These are phyloP conservation scores for Magallana nippona DNA, from an alignment of 2,888 invertebrate genomes.

Conservation along the genomic window DNA sequence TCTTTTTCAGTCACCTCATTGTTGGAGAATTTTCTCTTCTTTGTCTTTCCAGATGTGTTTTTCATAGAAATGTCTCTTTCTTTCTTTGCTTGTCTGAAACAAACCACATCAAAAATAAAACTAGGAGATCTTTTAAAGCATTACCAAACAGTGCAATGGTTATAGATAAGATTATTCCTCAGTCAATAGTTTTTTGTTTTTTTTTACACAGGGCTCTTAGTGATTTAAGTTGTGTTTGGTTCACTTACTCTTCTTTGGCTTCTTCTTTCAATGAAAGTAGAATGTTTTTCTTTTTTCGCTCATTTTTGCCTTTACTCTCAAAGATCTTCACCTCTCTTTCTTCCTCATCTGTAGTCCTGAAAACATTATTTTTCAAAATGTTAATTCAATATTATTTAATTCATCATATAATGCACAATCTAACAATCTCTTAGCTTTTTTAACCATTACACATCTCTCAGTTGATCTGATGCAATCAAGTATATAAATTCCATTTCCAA, in stretches of 20 bases:
- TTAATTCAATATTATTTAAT: not conserved
- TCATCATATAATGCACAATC: no score
- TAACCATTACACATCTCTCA: no score
- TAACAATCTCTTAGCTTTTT: no score
- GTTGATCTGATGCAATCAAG: no score
- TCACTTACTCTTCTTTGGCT: slow-evolving; percentile 17
- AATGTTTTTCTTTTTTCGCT: slow-evolving; percentile 84
- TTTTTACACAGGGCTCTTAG: no score
- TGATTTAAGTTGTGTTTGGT: not conserved
- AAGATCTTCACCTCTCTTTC: slow-evolving; percentile 89
- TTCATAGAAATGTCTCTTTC: not conserved
- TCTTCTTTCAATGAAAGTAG: slow-evolving; percentile 60
- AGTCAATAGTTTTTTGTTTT: no score
- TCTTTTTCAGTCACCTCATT: not conserved
- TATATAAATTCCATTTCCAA: no score
- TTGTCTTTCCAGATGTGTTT: slow-evolving; percentile 11
- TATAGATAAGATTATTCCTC: no score
- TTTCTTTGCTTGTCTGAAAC: not conserved
- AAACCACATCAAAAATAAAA: not conserved
- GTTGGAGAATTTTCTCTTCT: slow-evolving; percentile 48
- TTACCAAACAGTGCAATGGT: not conserved
- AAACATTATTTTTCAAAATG: not conserved
- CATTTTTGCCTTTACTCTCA: slow-evolving; percentile 87
- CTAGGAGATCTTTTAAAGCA: not conserved
- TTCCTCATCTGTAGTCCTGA: slow-evolving; percentile 87